A percentile compares a stretch with the other conserved stretches of the same genome.
phyloP scores from a whole-genome alignment of 2,888 invertebrate genomes.

The Punctoribates punctum region DNA sequence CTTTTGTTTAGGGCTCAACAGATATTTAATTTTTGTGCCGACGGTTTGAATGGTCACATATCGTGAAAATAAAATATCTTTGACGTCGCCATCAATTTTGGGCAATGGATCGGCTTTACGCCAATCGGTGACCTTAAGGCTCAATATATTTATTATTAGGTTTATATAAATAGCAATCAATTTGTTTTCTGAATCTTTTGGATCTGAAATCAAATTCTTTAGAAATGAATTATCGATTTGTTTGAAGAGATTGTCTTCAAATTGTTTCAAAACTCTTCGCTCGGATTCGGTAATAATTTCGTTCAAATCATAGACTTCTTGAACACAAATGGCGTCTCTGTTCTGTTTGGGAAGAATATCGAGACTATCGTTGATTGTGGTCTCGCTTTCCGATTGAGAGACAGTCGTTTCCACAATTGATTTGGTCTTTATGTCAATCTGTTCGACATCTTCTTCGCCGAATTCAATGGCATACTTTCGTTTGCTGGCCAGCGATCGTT shows the following conservation, averaged over 20 bases:
- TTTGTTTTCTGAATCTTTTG: conserved; percentile 10
- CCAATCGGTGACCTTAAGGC: conserved; percentile 2
- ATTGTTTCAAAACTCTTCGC: background rate
- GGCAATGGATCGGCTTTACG: conserved; percentile 39
- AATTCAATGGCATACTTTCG: conserved; percentile 42
- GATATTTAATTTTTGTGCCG: background rate
- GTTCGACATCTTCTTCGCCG: conserved; percentile 39
- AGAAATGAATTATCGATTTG: conserved; percentile 36
- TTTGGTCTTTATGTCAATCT: conserved; percentile 13
- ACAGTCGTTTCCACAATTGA: background rate
- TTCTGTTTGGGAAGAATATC: conserved; percentile 39
- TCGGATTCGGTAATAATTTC: conserved; percentile 40
- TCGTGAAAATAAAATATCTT: conserved; percentile 35
- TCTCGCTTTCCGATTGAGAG: background rate
- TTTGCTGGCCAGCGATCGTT: conserved; percentile 38
- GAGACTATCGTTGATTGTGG: background rate
- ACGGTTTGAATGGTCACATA: conserved; percentile 12
- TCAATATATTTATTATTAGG: conserved; percentile 26
- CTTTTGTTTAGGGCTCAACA: conserved; percentile 22
- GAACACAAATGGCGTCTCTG: conserved; percentile 30
- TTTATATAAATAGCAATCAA: conserved; percentile 40
- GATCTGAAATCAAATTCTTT: background rate
- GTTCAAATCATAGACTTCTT: conserved; percentile 39
- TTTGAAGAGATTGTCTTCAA: conserved; percentile 27
- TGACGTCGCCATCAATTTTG: background rate